Evolutionary conservation across 2,797 vertebrate species (phyloP), one percentile per base, ranked within the genome.

Genomic region (Echeneis naucrates): DNA sequence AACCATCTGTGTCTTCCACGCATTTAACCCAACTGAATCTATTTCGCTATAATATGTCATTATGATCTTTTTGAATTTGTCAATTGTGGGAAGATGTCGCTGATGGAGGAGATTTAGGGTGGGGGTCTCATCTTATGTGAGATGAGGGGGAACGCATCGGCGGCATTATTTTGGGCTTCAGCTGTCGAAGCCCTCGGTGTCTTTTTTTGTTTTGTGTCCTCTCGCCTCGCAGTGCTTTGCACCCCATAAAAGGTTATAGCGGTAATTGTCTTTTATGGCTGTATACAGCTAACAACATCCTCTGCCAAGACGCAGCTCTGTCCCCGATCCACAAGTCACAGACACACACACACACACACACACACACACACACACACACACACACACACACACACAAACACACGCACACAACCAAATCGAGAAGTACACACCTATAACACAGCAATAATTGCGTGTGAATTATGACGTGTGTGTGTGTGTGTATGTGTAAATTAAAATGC

Each of bases 211-310:
- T 88, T 83, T 88, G 90, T 83, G 92, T 93, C 92, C 88, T 92
- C 92, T 89, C 92, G 90, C 92, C 95, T 93, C 88, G 87, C 90
- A 94, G 95, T 93, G 92, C 95, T 97, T 97, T 96, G 96, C 96
- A 98, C 96, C 95, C 96, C 95, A 97, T 97, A 97, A 98, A 98
- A 88, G 92, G 94, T 96, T 96, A 97, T 95, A 94, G 94, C 95
- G 93, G 95, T 97, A 95, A 97, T 97, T 97, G 96, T 97, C 94
- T 97, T 98, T 98, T 97, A 98, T 96, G 94, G 93, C 92, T 81
- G 92, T 94, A 93, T 90, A 94, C 93, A 94, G 93, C 95, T 89
- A 90, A 93, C 94, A 94, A 92, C 91, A 92, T 92, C 92, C 94
- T 95, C 88, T 94, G 93, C 94, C 94, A 92, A 93, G 92, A 93